Base-by-base conservation (phyloP, 2,113 vertebrate species). In the Chaetodon auriga region DNA sequence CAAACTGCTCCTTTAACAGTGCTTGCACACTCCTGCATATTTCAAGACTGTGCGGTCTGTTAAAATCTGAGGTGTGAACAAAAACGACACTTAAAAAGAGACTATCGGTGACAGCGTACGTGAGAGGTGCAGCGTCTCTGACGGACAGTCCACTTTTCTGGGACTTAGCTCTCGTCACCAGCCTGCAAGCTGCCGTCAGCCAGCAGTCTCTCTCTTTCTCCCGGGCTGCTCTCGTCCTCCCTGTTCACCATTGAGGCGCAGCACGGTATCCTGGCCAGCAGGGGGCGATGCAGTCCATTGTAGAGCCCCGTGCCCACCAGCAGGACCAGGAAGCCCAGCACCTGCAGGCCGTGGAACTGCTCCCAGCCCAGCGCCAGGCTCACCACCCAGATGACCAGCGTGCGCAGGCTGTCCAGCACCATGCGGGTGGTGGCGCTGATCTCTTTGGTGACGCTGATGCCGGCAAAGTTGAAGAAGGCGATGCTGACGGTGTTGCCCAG, bases 381-480 rank as follows among this genome's bases (percentile, higher is more conserved):
- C 80, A 97, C 87, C 0, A 85, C 96, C 97, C 98, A 99, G 90
- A 99, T 96, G 86, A 97, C 95, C 18, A 98, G 78, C 0, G 97
- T 98, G 1, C 97, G 96, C 85, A 99, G 95, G 90, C 97, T 98
- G 96, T 99, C 98, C 83, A 99, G 95, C 73, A 99, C 98, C 97
- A 98, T 99, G 68, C 98, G 96, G 6, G 97, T 99, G 89, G 98
- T 99, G 93, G 98, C 98, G 4, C 97, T 98, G 84, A 98, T 96
- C 89, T 99, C 98, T 76, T 98, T 99, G 58, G 97, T 99, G 88
- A 99, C 97, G 0, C 97, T 98, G 95, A 99, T 96, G 38, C 97
- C 97, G 0, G 98, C 97, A 0, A 98, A 98, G 94, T 99, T 98
- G 94, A 99, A 99, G 96, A 98, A 99, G 81, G 98, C 96, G 9